Base-by-base conservation (phyloP, 2,888 invertebrate species). In the Cynaeus angustus region DNA sequence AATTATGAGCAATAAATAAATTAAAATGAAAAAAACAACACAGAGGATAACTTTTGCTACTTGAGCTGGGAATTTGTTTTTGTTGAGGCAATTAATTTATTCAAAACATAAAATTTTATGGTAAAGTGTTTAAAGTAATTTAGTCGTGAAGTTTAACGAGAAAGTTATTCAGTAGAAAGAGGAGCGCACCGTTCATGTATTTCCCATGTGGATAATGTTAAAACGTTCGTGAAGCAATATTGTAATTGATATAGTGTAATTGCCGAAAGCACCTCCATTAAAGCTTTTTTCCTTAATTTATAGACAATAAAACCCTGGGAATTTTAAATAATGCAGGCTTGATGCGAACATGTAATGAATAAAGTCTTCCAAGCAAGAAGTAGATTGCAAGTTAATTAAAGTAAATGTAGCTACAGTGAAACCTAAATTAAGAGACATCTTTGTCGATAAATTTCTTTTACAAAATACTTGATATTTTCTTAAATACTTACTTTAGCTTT, bases 231-330 rank as follows among this genome's bases (percentile, higher is more conserved):
- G 56, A 46, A 66, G 65, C 69, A 68, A 70, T 70, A 70, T 65
- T 55, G 65, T 72, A 70, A 72, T 72, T 72, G 66, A 72, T 70
- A 65, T 58, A 67, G 66, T 64, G 62, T 72, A 72, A 72, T 72
- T 70, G 66, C 68, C 52, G 41, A 33, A 61, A 41, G 70, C 59
- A 37, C 55, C 61, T 68, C 65, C 62, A 68, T 68, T 68, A 62
- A 14, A 16, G 21, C 8, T 43, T 68, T 62, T 68, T 61, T 46
- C 16, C 10, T 33, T 46, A 62, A 55, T 68, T 53, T 53, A 45
- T 37, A 12, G 45, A 53, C 28, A 16, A 43, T 67, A 59, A 67
- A 59, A 28, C 30, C 6, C 26, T 3, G 14, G 14, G 37, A 61
- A 59, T 28, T 45, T 48, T 46, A 48, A 61, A 61, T 61, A 48